Evolutionary conservation across 2,797 vertebrate species (phyloP).

Genomic region (Peromyscus attwateri): DNA sequence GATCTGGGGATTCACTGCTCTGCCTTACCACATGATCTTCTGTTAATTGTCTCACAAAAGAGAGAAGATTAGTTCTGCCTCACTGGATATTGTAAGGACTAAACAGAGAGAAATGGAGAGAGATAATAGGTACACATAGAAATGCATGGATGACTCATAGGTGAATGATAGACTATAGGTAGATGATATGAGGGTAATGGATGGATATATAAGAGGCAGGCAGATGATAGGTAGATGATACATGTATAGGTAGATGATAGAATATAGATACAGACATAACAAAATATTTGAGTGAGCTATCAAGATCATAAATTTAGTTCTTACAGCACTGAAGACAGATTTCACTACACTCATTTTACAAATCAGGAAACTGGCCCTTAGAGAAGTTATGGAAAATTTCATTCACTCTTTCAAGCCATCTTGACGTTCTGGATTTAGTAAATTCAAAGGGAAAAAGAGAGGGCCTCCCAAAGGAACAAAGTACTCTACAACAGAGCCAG

Average conservation of each 20-base stretch:
- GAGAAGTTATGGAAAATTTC: not conserved
- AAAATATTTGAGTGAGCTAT: not conserved
- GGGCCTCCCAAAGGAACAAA: not conserved
- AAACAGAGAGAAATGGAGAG: not conserved
- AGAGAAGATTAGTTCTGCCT: not conserved
- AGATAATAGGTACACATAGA: not conserved
- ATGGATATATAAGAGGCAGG: not conserved
- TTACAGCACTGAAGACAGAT: not conserved
- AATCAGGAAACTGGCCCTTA: slow-evolving; percentile 6
- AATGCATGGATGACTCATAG: not conserved
- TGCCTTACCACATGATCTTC: not conserved
- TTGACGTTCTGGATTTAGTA: not conserved
- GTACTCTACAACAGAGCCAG: not conserved
- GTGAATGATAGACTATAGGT: not conserved
- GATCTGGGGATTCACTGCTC: not conserved
- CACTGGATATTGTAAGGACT: not conserved
- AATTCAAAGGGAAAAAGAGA: not conserved
- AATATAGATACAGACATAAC: not conserved
- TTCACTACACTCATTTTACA: slow-evolving; percentile 29
- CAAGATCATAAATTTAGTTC: slow-evolving; percentile 23
- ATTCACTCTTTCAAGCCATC: slow-evolving; percentile 6
- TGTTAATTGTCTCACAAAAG: not conserved
- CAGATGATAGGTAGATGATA: no score
- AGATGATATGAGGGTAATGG: not conserved
- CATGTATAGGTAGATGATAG: not conserved